Base-by-base conservation (phyloP, 64 coral and sea anemone species). In the Cladopsammia gracilis region DNA sequence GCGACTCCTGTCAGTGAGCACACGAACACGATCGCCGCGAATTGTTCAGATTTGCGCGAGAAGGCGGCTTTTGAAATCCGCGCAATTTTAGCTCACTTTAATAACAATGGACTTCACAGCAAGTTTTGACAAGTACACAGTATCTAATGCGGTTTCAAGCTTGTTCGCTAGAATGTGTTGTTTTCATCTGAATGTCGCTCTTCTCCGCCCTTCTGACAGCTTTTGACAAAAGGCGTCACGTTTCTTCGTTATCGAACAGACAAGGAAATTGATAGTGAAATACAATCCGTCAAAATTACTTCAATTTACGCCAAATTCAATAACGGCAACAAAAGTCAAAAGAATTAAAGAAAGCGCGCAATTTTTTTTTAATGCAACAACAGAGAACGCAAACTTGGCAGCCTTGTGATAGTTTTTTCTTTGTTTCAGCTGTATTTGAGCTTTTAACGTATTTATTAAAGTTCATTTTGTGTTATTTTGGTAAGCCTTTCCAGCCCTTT, bases 241-340 rank as follows among this genome's bases (percentile, higher is more conserved):
- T 96, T 92, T 96, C 92, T 94, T 85, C 80, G 82, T 92, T 94
- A 97, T 94, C 96, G 60, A 71, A 71, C 79, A 97, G 96, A 97
- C 96, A 97, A 88, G 91, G 91, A 93, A 90, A 94, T 97, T 97
- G 96, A 97, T 97, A 97, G 94, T 88, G 96, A 97, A 97, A 97
- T 74, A 94, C 89, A 94, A 97, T 94, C 90, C 95, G 86, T 96
- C 90, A 96, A 93, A 96, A 89, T 75, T 90, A 96, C 95, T 96
- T 76, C 86, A 88, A 68, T 75, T 70, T 93, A 93, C 86, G 91
- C 82, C 86, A 92, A 89, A 89, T 96, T 96, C 88, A 92, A 96
- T 96, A 96, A 93, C 67, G 83, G 90, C 71, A 61, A 76, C 77
- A 57, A n/a, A 46, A 73, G 25, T 50, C 15, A 43, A 46, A 71